Percentiles rank a stretch among this genome's conserved stretches.
Evolutionary conservation across 2,113 vertebrate genomes (phyloP).

Genomic region (Nannospalax galili): DNA sequence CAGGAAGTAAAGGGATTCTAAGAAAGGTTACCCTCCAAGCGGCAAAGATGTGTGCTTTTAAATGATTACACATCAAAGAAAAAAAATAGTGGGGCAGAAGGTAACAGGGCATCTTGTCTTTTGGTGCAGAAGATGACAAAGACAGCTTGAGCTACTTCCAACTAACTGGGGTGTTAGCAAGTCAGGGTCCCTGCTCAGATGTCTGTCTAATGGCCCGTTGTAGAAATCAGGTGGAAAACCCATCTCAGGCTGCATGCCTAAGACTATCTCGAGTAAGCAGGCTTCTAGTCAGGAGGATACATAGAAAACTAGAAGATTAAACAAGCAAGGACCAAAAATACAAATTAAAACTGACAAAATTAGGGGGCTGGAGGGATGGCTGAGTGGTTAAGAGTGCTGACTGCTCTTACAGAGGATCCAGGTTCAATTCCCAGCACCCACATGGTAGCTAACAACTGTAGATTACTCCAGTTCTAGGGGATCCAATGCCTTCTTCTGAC

Average conservation of each 20-base stretch:
- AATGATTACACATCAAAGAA: not conserved
- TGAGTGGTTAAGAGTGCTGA: too few species aligned
- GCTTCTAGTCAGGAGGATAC: not conserved
- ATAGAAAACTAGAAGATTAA: not conserved
- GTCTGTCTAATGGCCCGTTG: not conserved
- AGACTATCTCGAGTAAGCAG: not conserved
- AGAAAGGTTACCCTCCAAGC: not conserved
- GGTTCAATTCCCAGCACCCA: too few species aligned
- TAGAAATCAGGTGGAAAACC: not conserved
- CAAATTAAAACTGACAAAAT: not conserved
- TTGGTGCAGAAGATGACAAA: not conserved
- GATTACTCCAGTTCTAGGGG: too few species aligned
- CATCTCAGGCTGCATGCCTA: not conserved
- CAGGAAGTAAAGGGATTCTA: not conserved
- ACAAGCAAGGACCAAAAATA: not conserved
- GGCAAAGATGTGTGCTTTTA: not conserved
- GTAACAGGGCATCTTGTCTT: not conserved
- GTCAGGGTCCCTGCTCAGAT: not conserved
- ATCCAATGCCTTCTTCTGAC: too few species aligned
- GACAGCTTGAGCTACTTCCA: not conserved
- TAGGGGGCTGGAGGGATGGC: too few species aligned
- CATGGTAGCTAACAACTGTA: too few species aligned
- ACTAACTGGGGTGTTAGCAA: not conserved
- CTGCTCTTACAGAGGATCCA: too few species aligned
- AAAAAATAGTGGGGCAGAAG: too few species aligned